A percentile compares a stretch with the other conserved stretches of the same genome.
phyloP scores from a whole-genome alignment of 1,140 invertebrate genomes.

The Hylaeus volcanicus region DNA sequence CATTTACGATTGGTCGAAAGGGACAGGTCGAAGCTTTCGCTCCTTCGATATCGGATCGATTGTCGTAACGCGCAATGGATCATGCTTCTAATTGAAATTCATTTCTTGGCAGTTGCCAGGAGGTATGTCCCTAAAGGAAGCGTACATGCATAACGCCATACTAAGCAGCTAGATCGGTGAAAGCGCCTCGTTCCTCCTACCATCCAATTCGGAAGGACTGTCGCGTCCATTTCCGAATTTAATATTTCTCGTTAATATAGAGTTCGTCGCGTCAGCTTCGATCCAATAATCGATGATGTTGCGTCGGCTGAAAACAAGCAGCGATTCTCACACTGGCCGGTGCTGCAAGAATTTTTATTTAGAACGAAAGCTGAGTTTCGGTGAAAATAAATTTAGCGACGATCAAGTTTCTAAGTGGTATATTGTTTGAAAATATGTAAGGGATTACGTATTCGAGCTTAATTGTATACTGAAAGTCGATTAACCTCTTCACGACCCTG shows the following conservation, averaged over 20 bases:
- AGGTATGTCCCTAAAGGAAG: conserved; percentile 10
- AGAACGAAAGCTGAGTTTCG: too few relatives aligned
- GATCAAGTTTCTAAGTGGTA: too few relatives aligned
- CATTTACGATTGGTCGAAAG: too few relatives aligned
- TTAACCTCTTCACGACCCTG: too few relatives aligned
- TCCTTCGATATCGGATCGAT: neutral
- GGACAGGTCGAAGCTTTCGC: neutral
- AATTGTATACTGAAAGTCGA: too few relatives aligned
- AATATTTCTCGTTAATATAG: conserved; percentile 49
- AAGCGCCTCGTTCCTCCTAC: conserved; percentile 27
- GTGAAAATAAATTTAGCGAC: too few relatives aligned
- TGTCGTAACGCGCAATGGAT: neutral
- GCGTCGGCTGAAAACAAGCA: neutral
- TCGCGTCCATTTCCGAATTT: conserved; percentile 55
- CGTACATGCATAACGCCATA: conserved; percentile 33
- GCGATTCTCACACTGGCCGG: too few relatives aligned
- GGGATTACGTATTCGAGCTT: too few relatives aligned
- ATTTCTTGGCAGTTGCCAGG: conserved; percentile 31
- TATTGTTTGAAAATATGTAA: too few relatives aligned
- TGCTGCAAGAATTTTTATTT: too few relatives aligned
- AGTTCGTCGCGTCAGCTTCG: conserved; percentile 48
- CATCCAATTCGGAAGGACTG: conserved; percentile 24
- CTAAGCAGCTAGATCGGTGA: conserved; percentile 38
- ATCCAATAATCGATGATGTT: conserved; percentile 51
- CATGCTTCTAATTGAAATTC: conserved; percentile 26